These are phyloP conservation scores for Aldrovandia affinis DNA, from an alignment of 2,797 vertebrate species.

Conservation along the genomic window DNA sequence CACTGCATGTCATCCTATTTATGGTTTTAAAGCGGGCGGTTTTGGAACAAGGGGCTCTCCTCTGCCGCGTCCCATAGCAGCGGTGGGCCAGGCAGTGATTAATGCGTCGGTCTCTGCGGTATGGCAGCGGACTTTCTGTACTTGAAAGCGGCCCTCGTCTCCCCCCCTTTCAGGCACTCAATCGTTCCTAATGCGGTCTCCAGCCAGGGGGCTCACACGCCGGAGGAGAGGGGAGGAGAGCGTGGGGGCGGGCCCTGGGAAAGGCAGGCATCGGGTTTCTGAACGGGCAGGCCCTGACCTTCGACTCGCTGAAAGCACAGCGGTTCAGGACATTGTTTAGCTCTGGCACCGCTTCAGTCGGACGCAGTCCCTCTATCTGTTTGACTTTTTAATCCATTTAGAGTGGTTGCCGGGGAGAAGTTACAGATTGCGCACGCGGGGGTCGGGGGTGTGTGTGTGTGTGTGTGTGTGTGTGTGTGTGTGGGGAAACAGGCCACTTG, in stretches of 20 bases:
- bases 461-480: too few relatives aligned
- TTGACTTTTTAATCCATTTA: slow-evolving; percentile 32
- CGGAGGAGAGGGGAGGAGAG: neutral
- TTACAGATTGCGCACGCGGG: slow-evolving; percentile 15
- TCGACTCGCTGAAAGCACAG: neutral
- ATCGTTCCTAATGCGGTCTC: slow-evolving; percentile 21
- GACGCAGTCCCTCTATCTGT: slow-evolving; percentile 15
- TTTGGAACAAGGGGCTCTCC: neutral
- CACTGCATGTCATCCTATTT: neutral
- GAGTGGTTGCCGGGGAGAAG: slow-evolving; percentile 22
- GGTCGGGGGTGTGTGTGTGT: neutral
- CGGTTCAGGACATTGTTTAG: neutral
- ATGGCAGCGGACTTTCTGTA: neutral
- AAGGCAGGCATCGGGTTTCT: neutral
- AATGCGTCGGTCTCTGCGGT: slow-evolving; percentile 12
- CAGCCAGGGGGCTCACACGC: neutral
- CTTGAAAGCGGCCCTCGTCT: neutral
- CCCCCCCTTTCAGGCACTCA: neutral
- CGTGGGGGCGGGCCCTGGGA: neutral
- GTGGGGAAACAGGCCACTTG: neutral
- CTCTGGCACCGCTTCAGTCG: slow-evolving; percentile 27
- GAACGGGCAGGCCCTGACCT: slow-evolving; percentile 19
- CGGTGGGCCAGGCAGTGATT: slow-evolving; percentile 1
- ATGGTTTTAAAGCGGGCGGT: neutral
- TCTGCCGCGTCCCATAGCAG: too few relatives aligned